Conservation (phyloP, 2,113 vertebrate genomes). For the Pteropus alecto region DNA sequence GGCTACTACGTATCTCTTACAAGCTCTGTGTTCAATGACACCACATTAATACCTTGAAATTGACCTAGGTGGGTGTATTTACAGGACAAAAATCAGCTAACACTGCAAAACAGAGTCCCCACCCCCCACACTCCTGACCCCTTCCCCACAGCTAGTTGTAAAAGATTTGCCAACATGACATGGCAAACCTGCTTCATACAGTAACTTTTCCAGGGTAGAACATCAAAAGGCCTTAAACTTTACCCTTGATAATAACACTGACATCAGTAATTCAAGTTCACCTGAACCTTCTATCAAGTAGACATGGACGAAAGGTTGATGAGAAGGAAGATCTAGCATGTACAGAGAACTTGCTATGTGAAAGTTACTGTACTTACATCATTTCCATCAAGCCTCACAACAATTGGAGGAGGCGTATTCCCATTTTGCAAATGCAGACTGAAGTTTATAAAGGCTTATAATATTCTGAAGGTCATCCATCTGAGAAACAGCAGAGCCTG, state of each 20-base stretch:
- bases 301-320: not conserved
- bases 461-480: not conserved
- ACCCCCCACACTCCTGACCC: not conserved
- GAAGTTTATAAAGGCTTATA: not conserved
- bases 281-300: not conserved
- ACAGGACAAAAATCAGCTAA: not conserved
- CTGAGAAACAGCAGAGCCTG: not conserved
- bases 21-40: not conserved
- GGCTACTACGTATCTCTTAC: not conserved
- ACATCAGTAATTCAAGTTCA: not conserved
- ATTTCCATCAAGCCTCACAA: not conserved
- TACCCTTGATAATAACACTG: not conserved
- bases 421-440: not conserved
- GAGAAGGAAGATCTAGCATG: not conserved
- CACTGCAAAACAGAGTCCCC: not conserved
- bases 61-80: not conserved
- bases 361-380: not conserved
- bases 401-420: not conserved
- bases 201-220: not conserved
- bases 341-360: not conserved
- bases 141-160: not conserved
- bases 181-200: not conserved
- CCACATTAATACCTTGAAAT: not conserved
- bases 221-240: not conserved
- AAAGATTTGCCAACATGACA: not conserved